A percentile compares a stretch with the other conserved stretches of the same genome.
phyloP scores from a whole-genome alignment of 1,140 invertebrate species.

The Andrena cerasifolii region DNA sequence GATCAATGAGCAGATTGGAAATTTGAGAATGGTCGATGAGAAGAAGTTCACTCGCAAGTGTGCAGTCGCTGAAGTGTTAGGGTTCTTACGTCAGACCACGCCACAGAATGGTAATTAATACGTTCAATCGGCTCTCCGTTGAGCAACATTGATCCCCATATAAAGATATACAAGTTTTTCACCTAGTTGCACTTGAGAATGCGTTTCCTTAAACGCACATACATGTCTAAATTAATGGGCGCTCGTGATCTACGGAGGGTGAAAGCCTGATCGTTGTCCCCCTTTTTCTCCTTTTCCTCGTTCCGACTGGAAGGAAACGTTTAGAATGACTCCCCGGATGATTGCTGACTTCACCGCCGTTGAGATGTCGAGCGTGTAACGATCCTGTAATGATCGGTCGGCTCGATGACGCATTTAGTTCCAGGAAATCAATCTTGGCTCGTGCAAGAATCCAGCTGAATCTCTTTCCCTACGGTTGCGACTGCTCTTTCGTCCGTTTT shows the following conservation, averaged over 20 bases:
- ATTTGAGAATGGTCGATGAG: no score
- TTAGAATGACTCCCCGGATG: constrained; percentile 43
- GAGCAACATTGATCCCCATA: not conserved
- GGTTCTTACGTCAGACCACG: no score
- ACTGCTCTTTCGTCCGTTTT: not conserved
- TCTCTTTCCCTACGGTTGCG: not conserved
- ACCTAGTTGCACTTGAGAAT: not conserved
- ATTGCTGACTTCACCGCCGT: constrained; percentile 33
- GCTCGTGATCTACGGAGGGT: constrained; percentile 28
- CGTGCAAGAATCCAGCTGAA: constrained; percentile 14
- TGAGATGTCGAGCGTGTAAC: constrained; percentile 40
- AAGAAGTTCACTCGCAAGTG: no score
- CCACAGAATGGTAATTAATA: not conserved
- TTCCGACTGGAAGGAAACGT: constrained; percentile 28
- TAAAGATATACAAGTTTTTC: constrained; percentile 4
- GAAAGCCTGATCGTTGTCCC: not conserved
- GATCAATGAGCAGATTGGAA: no score
- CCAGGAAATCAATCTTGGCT: constrained; percentile 30
- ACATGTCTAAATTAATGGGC: constrained; percentile 23
- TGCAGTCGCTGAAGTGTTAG: no score
- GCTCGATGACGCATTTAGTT: constrained; percentile 47
- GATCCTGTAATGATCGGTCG: constrained; percentile 46
- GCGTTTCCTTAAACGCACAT: not conserved
- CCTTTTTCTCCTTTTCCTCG: not conserved
- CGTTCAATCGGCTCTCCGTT: not conserved